Percentiles rank a stretch among this genome's conserved stretches.
These are phyloP conservation scores for Myxocyprinus asiaticus DNA, from an alignment of 2,113 vertebrate species.

Conservation along the genomic window DNA sequence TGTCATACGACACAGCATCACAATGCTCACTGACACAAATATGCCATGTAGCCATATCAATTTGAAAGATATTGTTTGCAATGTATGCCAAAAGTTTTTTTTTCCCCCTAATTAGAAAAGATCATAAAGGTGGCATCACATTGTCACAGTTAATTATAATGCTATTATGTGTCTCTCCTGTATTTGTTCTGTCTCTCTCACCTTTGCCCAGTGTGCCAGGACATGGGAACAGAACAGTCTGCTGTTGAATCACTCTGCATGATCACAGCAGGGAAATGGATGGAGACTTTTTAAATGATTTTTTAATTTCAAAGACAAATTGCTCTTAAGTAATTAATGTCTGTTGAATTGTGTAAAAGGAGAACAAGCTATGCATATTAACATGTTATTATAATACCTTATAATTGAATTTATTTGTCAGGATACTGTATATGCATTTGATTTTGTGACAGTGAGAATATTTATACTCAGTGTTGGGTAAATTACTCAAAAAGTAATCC, in stretches of 20 bases:
- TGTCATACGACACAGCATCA: conserved; percentile 60
- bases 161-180: conserved; percentile 34
- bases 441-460: neutral
- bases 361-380: neutral
- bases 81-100: conserved; percentile 63
- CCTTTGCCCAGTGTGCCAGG: conserved; percentile 45
- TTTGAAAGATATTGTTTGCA: conserved; percentile 50
- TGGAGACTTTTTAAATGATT: neutral
- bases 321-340: neutral
- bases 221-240: conserved; percentile 60
- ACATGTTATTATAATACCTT: neutral
- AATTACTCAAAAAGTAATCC: too few species aligned
- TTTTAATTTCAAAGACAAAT: neutral
- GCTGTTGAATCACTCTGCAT: conserved; percentile 1
- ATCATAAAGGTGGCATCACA: conserved; percentile 59
- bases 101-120: conserved; percentile 59
- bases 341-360: neutral
- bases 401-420: neutral
- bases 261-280: conserved; percentile 1
- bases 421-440: neutral
- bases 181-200: conserved; percentile 20
- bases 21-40: conserved; percentile 33
- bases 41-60: conserved; percentile 51
- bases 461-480: neutral
- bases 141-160: conserved; percentile 66